Evolutionary conservation across 2,113 vertebrate species (phyloP).

Genomic region (Triplophysa siluroides): DNA sequence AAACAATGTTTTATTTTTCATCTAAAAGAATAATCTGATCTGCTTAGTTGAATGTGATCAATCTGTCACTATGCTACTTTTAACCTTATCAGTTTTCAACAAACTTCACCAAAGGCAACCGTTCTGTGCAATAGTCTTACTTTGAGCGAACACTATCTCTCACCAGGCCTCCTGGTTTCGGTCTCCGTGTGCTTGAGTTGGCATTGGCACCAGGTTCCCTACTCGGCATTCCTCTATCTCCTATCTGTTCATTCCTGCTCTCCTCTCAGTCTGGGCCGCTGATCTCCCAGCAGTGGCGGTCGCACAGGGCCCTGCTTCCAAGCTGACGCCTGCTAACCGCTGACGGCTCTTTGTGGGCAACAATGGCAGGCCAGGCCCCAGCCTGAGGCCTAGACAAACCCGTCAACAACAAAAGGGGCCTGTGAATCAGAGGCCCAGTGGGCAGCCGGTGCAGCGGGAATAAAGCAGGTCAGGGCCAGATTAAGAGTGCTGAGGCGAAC

Average conservation of each 20-base stretch:
- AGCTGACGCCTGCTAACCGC: slow-evolving; percentile 72
- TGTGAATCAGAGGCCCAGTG: slow-evolving; percentile 64
- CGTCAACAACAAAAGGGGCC: slow-evolving; percentile 57
- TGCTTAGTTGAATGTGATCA: background rate
- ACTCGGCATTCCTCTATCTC: background rate
- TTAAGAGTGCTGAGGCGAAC: slow-evolving; percentile 66
- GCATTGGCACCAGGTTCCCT: background rate
- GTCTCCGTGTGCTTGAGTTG: background rate
- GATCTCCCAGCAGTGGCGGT: slow-evolving; percentile 25
- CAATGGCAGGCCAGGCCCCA: slow-evolving; percentile 76
- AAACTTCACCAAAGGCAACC: background rate
- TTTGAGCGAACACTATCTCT: background rate
- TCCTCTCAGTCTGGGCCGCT: background rate
- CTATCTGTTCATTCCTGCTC: slow-evolving; percentile 5
- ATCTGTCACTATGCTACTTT: background rate
- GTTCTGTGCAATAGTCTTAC: slow-evolving; percentile 8
- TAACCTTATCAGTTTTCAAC: background rate
- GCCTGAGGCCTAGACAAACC: slow-evolving; percentile 75
- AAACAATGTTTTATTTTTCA: background rate
- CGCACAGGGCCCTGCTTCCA: slow-evolving; percentile 64
- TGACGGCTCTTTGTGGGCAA: slow-evolving; percentile 73
- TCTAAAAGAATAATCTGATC: background rate
- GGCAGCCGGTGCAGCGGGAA: slow-evolving; percentile 61
- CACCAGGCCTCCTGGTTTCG: background rate
- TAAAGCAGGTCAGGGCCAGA: slow-evolving; percentile 79